These are phyloP conservation scores for Nezara viridula DNA, from an alignment of 2,888 invertebrate species.

Conservation along the genomic window DNA sequence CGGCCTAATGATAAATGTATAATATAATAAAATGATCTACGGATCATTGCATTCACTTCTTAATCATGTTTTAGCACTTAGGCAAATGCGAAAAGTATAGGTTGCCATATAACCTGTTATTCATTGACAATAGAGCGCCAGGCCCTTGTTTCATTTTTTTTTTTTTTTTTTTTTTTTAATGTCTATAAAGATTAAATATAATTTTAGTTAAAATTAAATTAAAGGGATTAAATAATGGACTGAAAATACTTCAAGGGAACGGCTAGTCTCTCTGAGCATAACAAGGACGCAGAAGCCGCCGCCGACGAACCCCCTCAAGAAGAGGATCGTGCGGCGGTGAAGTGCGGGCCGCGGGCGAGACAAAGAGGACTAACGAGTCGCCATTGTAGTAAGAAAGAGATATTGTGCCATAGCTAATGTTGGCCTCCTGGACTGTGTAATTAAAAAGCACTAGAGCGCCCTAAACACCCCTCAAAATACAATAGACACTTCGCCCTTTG, in stretches of 20 bases:
- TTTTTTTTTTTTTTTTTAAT: too few relatives aligned
- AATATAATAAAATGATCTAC: too few relatives aligned
- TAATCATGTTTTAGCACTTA: too few relatives aligned
- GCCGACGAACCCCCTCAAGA: neutral
- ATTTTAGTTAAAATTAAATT: too few relatives aligned
- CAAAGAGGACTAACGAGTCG: constrained; percentile 48
- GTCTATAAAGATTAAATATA: too few relatives aligned
- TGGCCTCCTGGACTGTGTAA: neutral
- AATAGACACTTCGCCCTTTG: constrained; percentile 49
- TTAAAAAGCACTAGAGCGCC: constrained; percentile 54
- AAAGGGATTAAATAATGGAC: neutral
- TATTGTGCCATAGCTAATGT: constrained; percentile 50
- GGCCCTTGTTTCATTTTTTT: too few relatives aligned
- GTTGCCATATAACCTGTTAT: too few relatives aligned
- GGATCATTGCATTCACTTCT: too few relatives aligned
- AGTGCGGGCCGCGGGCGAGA: constrained; percentile 11
- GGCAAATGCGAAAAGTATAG: too few relatives aligned
- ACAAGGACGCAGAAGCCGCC: neutral
- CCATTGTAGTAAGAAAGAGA: constrained; percentile 49
- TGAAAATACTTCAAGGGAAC: neutral
- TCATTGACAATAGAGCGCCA: too few relatives aligned
- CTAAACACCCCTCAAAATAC: constrained; percentile 54
- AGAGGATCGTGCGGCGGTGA: constrained; percentile 17
- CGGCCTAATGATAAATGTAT: too few relatives aligned
- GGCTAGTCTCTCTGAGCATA: neutral